These are phyloP conservation scores for Bathynomus jamesi DNA, from an alignment of 1,140 invertebrate species.

Conservation along the genomic window DNA sequence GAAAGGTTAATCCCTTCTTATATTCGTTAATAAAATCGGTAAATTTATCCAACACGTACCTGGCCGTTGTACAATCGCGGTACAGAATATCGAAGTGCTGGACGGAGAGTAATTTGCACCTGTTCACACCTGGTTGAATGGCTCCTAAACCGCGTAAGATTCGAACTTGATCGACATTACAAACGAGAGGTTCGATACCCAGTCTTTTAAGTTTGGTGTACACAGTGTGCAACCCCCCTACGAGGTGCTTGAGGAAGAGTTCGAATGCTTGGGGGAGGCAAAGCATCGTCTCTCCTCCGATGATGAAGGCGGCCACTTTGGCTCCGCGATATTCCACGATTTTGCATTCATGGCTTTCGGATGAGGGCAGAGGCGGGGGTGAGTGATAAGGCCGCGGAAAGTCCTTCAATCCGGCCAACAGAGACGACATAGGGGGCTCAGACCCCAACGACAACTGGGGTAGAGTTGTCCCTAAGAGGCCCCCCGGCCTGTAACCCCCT, in stretches of 20 bases:
- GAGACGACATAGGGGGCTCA: slow-evolving; percentile 19
- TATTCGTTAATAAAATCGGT: too few relatives aligned
- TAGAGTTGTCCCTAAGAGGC: slow-evolving; percentile 20
- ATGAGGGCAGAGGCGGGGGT: slow-evolving; percentile 14
- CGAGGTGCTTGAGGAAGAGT: slow-evolving; percentile 95
- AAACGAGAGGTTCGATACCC: slow-evolving; percentile 95
- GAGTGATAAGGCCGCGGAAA: slow-evolving; percentile 18
- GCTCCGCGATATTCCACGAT: slow-evolving; percentile 91
- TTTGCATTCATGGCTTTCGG: slow-evolving; percentile 68
- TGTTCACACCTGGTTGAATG: slow-evolving; percentile 96
- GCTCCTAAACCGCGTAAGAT: slow-evolving; percentile 92
- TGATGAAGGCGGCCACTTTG: slow-evolving; percentile 93
- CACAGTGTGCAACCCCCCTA: slow-evolving; percentile 95
- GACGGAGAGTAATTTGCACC: slow-evolving; percentile 95
- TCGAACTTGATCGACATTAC: slow-evolving; percentile 98
- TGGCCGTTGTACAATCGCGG: slow-evolving; percentile 98
- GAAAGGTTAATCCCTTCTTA: too few relatives aligned
- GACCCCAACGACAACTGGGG: slow-evolving; percentile 14
- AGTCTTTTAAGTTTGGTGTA: slow-evolving; percentile 97
- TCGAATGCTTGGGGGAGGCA: slow-evolving; percentile 97
- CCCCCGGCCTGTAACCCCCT: slow-evolving; percentile 31
- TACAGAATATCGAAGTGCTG: slow-evolving; percentile 98
- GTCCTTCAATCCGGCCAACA: slow-evolving; percentile 31
- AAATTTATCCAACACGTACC: slow-evolving; percentile 64
- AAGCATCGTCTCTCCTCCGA: slow-evolving; percentile 89